These are phyloP conservation scores for Bos taurus DNA, from an alignment of 2,113 vertebrate species.

Conservation along the genomic window DNA sequence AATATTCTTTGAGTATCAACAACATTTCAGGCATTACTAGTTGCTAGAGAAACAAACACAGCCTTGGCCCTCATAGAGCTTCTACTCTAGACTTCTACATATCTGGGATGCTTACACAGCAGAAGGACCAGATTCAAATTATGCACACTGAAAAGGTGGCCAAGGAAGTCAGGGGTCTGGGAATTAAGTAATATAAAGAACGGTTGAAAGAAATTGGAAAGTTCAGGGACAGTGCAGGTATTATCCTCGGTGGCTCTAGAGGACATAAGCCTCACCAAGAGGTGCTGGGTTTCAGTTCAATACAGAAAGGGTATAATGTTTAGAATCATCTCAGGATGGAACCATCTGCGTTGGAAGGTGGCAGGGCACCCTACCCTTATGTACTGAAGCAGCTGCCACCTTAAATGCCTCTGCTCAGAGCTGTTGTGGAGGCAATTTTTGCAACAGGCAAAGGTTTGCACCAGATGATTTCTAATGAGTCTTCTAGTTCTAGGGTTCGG, in stretches of 20 bases:
- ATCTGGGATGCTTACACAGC: not conserved
- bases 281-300: not conserved
- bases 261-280: not conserved
- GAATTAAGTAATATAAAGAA: not conserved
- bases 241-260: not conserved
- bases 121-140: not conserved
- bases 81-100: not conserved
- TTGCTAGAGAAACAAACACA: not conserved
- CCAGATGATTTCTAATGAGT: not conserved
- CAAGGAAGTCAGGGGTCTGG: not conserved
- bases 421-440: not conserved
- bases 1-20: not conserved
- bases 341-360: not conserved
- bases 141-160: not conserved
- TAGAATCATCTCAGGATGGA: not conserved
- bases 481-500: not conserved
- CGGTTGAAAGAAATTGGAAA: not conserved
- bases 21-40: constrained; percentile 1
- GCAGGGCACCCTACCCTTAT: not conserved
- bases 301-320: not conserved
- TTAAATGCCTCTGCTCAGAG: not conserved
- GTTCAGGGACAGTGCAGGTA: not conserved
- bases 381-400: not conserved
- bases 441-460: not conserved
- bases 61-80: not conserved